phyloP scores from a whole-genome alignment of 2,888 invertebrate genomes.

The Agrochola macilenta region DNA sequence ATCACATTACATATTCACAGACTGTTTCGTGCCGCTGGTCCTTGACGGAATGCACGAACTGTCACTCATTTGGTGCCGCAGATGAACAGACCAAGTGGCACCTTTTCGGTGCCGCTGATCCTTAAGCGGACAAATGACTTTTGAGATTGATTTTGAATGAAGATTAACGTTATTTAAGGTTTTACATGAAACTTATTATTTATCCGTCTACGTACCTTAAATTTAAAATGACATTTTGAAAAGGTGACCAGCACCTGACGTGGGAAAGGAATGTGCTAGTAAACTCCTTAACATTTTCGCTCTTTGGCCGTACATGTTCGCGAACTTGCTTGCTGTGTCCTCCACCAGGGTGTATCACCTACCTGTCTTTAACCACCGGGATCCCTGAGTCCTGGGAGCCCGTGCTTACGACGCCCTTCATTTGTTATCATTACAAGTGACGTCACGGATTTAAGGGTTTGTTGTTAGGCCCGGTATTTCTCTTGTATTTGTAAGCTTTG shows the following conservation, averaged over 20 bases:
- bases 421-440: slow-evolving; percentile 76
- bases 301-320: neutral
- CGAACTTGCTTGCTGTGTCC: neutral
- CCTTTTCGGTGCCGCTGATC: no score
- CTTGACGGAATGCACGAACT: no score
- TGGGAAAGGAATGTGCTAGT: neutral
- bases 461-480: slow-evolving; percentile 56
- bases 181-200: neutral
- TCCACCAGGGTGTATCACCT: neutral
- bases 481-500: slow-evolving; percentile 62
- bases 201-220: neutral
- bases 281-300: neutral
- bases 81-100: no score
- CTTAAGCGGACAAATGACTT: no score
- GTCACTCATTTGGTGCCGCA: no score
- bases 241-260: neutral
- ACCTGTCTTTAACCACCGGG: slow-evolving; percentile 66
- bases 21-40: no score
- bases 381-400: slow-evolving; percentile 67
- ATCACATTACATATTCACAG: no score
- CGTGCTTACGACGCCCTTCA: slow-evolving; percentile 68
- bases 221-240: neutral
- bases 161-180: neutral
- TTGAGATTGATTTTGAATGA: no score
- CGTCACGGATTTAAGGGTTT: slow-evolving; percentile 59